Evolutionary conservation across 2,888 invertebrate species (phyloP), one percentile per base, ranked within the genome.

Genomic region (Drosophila suboccidentalis): DNA sequence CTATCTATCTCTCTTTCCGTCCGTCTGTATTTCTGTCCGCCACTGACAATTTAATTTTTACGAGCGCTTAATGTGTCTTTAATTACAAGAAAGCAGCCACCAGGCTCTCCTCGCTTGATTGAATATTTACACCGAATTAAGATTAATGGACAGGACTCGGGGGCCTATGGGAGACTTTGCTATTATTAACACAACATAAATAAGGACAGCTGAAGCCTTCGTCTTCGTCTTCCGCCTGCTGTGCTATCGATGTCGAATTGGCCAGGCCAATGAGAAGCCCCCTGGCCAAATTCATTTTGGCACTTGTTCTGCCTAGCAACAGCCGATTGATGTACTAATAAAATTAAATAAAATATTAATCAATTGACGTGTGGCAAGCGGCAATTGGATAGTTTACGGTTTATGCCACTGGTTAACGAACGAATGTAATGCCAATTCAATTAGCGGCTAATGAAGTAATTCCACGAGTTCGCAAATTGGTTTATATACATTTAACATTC

Each of bases 21-120:
- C 38, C 6, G 1, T 46, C 39, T 26, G 26, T 15, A 47, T 17
- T 26, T 26, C 15, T 47, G 39, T 38, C 39, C 39, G 15, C 38
- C 69, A 60, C 61, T 68, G 86, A 50, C 83, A 88, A 78, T 89
- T 89, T 80, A 78, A 88, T 80, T 88, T 88, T 86, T 78, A 84
- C 84, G 89, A 86, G 71, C 75, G 38, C 73, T 75, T 86, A 84
- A 88, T 84, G 88, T 70, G 69, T 36, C 72, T 79, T 84, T 84
- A 88, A 84, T 84, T 84, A 82, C 71, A 46, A 59, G 59, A 55
- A 60, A 61, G 59, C 58, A 54, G 58, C 58, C 59, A 41, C 29
- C 38, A 44, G 67, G 29, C 43, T 60, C 44, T 58, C 50, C 39
- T 54, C 65, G 75, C 60, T 83, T 80, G 81, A 88, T 87, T 83